A percentile compares a stretch with the other conserved stretches of the same genome.
Conservation (phyloP, 2,113 vertebrate species). For the Lepus timidus region DNA sequence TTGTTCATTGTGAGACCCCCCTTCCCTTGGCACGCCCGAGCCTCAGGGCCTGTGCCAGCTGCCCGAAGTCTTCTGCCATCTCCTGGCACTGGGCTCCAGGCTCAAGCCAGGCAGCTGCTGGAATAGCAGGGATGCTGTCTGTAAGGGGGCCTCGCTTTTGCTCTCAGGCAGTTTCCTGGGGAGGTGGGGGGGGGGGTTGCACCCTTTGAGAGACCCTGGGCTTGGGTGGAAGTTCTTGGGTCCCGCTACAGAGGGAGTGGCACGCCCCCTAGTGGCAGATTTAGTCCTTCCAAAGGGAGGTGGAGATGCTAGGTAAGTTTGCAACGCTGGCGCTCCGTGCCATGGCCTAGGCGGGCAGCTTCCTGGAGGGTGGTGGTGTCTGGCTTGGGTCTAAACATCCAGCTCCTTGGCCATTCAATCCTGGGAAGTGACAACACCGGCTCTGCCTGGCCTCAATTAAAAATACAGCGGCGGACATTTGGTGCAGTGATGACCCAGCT, state of each 20-base stretch:
- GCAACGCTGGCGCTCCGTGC: background rate
- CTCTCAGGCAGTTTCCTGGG: background rate
- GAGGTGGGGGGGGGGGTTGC: background rate
- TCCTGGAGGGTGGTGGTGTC: background rate
- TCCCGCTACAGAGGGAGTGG: background rate
- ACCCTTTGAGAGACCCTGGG: background rate
- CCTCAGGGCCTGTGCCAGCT: background rate
- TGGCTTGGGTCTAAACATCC: background rate
- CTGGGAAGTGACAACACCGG: background rate
- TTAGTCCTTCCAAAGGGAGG: background rate
- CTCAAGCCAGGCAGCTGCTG: background rate
- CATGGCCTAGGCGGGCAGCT: background rate
- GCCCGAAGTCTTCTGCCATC: background rate
- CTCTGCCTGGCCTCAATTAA: too few species aligned
- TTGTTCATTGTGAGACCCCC: background rate
- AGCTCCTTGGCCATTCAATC: background rate
- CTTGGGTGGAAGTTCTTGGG: background rate
- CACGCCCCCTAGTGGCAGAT: constrained; percentile 63
- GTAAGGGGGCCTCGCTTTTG: background rate
- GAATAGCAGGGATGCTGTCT: background rate
- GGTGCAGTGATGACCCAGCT: too few species aligned
- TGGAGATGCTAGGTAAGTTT: background rate
- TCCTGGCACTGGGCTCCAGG: background rate
- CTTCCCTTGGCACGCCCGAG: background rate
- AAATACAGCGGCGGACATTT: too few species aligned